Base-by-base conservation (phyloP, 2,888 invertebrate species). In the Arge pagana region DNA sequence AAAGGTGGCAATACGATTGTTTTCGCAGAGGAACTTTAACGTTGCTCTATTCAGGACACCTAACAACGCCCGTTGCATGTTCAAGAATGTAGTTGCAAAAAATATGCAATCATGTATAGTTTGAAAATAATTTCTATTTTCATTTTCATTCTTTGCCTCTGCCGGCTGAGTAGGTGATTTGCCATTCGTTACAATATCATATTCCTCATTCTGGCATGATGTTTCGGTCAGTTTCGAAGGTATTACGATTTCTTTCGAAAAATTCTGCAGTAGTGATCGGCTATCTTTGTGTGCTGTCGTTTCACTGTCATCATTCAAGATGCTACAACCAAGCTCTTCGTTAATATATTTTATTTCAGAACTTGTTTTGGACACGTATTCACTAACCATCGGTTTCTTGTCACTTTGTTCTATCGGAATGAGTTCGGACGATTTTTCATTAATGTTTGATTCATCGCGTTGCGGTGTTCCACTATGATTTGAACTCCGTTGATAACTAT, bases 51-150 rank as follows among this genome's bases (percentile, higher is more conserved):
- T 88, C 41, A 87, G 73, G 10, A 83, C 77, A 55, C 81, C 77
- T 4, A 90, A 66, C 10, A 85, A 64, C n/a, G 77, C 69, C 31
- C 79, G 74, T 59, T 86, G 83, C 19, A 80, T 77, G 70, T 84
- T 82, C 21, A 93, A 74, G 1, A 87, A 83, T 51, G 81, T 80
- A 0, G 84, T 77, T 16, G 90, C 85, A 78, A 93, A 93, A 77
- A 88, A 92, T 3, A 90, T 83, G 63, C 89, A 85, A 68, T 93
- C 89, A 57, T 87, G 84, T 10, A 66, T 54, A 4, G 65, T 58
- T 8, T 55, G 48, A 21, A 70, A 58, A 54, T 61, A 62, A 4
- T 56, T 13, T 43, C 1, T 30, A n/a, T 4, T 19, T 16, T 16
- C 15, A 13, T 33, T 24, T 13, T 33, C 15, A 15, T 45, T 3